phyloP scores from a whole-genome alignment of 2,888 invertebrate genomes.

The Heliconius charithonia region DNA sequence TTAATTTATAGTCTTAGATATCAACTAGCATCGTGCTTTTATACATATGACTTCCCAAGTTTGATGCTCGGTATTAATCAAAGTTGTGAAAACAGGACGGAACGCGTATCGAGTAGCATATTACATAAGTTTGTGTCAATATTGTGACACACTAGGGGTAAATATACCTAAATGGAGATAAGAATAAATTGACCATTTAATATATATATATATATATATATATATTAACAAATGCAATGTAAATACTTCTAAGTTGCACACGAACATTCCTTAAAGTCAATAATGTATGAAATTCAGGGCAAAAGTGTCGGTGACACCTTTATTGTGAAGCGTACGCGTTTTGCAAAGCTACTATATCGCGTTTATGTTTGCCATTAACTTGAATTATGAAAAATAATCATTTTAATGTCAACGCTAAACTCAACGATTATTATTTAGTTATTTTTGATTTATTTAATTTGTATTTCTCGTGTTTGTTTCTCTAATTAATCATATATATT shows the following conservation, averaged over 20 bases:
- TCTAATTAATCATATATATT: slow-evolving; percentile 19
- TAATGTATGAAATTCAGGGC: slow-evolving; percentile 39
- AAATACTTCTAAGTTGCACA: slow-evolving; percentile 17
- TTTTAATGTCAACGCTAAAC: slow-evolving; percentile 37
- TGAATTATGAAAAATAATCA: slow-evolving; percentile 41
- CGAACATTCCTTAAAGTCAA: slow-evolving; percentile 34
- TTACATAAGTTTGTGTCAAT: slow-evolving; percentile 23
- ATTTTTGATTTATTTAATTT: neutral
- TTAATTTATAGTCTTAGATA: slow-evolving; percentile 11
- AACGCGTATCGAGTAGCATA: slow-evolving; percentile 5
- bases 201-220: neutral
- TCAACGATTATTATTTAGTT: slow-evolving; percentile 6
- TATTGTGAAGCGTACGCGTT: slow-evolving; percentile 37
- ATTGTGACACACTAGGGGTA: slow-evolving; percentile 23
- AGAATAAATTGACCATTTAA: neutral
- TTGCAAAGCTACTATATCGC: slow-evolving; percentile 20
- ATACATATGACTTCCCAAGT: slow-evolving; percentile 24
- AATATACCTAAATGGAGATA: neutral
- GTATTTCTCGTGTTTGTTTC: neutral
- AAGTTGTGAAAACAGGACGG: slow-evolving; percentile 41
- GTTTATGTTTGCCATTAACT: slow-evolving; percentile 36
- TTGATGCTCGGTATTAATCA: slow-evolving; percentile 36
- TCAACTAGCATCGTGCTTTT: slow-evolving; percentile 10
- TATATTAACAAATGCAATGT: slow-evolving; percentile 11
- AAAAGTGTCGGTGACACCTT: slow-evolving; percentile 45